phyloP scores from a whole-genome alignment of 2,113 vertebrate genomes.

The Theristicus caerulescens region DNA sequence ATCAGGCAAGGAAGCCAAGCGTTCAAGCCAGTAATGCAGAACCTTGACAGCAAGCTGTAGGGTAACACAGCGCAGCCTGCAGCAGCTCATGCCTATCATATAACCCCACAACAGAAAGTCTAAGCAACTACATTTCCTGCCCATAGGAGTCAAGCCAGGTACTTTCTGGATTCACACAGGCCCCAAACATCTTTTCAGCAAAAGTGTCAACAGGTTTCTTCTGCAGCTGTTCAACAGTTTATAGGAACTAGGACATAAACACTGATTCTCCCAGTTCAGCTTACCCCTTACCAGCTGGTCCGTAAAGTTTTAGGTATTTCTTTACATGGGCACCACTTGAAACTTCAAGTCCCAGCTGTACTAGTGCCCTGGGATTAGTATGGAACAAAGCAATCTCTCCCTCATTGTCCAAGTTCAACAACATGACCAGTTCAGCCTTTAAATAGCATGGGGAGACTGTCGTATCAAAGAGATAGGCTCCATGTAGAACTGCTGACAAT shows the following conservation, averaged over 20 bases:
- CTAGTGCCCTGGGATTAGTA: too few relatives aligned
- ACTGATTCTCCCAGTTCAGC: neutral
- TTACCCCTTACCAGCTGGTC: neutral
- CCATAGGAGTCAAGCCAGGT: neutral
- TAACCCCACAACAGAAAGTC: neutral
- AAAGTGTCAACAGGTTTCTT: neutral
- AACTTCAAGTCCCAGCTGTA: neutral
- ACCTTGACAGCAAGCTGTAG: neutral
- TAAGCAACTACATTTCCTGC: neutral
- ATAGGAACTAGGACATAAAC: neutral
- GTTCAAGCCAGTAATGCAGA: neutral
- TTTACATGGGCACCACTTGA: neutral
- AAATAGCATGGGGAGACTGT: neutral
- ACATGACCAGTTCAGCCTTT: neutral
- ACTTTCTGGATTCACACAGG: neutral
- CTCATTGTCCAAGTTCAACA: neutral
- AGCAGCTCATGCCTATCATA: neutral
- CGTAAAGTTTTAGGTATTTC: neutral
- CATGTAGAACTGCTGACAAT: neutral
- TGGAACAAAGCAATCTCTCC: neutral
- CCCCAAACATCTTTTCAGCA: neutral
- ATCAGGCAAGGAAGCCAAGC: neutral
- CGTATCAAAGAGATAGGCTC: rapidly evolving
- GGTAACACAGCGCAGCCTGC: neutral
- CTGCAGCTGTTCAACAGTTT: neutral